Conservation (phyloP, 35 echinoderm and acorn worm species). For the Ptychodera flava region DNA sequence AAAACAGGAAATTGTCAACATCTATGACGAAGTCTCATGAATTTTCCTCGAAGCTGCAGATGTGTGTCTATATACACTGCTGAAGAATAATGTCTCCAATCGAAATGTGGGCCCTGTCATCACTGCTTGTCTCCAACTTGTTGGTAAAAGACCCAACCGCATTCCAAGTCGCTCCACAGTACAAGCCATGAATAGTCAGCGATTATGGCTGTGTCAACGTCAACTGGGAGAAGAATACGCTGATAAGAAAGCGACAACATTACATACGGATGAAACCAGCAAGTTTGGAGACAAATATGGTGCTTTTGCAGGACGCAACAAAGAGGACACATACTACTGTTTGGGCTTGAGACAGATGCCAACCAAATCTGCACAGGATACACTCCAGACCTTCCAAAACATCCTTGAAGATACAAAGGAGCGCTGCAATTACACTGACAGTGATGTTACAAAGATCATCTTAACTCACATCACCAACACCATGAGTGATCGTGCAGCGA, state of each 20-base stretch:
- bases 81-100: constrained; percentile 32
- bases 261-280: constrained; percentile 35
- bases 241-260: not conserved
- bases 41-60: too few species aligned
- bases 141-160: constrained; percentile 1
- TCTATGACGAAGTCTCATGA: too few species aligned
- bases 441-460: not conserved
- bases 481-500: constrained; percentile 33
- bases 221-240: constrained; percentile 40
- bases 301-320: constrained; percentile 10
- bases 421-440: constrained; percentile 1
- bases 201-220: constrained; percentile 19
- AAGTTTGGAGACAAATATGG: constrained; percentile 36
- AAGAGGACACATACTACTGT: constrained; percentile 6
- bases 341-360: too few species aligned
- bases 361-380: constrained; percentile 37
- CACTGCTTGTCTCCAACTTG: constrained; percentile 27
- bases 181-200: constrained; percentile 35
- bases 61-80: constrained; percentile 29
- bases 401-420: constrained; percentile 39
- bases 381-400: constrained; percentile 14
- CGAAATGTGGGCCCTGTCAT: constrained; percentile 24
- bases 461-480: not conserved
- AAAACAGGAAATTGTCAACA: too few species aligned
- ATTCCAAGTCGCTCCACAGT: constrained; percentile 22